Evolutionary conservation across 2,113 vertebrate genomes (phyloP).

Genomic region (Sterrhoptilus dennistouni): DNA sequence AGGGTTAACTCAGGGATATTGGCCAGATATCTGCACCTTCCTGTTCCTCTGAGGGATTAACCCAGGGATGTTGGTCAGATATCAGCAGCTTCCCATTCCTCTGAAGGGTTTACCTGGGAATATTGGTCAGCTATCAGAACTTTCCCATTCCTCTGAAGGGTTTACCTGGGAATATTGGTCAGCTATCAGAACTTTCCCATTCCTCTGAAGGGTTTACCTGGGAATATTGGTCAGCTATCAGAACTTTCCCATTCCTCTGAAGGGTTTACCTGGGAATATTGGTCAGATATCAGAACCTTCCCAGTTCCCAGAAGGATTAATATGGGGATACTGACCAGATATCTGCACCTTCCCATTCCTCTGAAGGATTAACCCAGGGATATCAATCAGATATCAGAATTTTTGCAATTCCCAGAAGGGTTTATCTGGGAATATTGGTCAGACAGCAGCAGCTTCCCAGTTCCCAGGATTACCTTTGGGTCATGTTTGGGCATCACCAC

Average conservation of each 20-base stretch:
- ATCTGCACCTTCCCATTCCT: accelerated
- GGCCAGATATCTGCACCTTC: accelerated
- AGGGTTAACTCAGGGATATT: no score
- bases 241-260: not conserved
- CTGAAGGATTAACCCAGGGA: not conserved
- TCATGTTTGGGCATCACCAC: not conserved
- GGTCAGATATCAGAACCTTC: not conserved
- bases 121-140: accelerated
- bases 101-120: accelerated
- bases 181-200: accelerated
- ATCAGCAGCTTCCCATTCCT: not conserved
- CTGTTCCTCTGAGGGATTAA: not conserved
- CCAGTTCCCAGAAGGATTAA: not conserved
- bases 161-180: accelerated
- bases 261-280: no score
- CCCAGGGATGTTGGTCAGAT: no score
- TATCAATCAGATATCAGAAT: accelerated
- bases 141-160: not conserved
- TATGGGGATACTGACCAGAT: accelerated
- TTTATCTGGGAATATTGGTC: not conserved
- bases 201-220: no score
- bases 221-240: no score
- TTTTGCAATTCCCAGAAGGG: not conserved
- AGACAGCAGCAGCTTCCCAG: not conserved
- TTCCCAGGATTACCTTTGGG: not conserved